These are phyloP conservation scores for Muscicapa adusta DNA, from an alignment of 2,113 vertebrate species.

Conservation along the genomic window DNA sequence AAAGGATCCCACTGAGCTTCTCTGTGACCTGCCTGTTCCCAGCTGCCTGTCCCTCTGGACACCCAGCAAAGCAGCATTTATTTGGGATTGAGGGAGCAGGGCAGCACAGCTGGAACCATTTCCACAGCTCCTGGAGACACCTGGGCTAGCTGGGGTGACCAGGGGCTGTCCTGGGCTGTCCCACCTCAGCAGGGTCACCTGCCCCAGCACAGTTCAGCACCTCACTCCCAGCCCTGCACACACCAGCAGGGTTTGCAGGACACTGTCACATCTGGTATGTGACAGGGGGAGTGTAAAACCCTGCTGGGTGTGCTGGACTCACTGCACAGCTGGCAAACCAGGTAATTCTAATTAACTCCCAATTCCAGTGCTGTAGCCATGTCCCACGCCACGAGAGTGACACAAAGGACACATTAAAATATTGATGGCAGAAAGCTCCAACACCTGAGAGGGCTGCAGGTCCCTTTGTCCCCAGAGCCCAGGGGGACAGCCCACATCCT, in stretches of 20 bases:
- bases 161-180: rapidly evolving
- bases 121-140: neutral
- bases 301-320: neutral
- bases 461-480: neutral
- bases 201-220: rapidly evolving
- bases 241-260: neutral
- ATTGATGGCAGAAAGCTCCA: neutral
- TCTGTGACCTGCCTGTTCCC: neutral
- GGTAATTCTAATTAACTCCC: too few relatives aligned
- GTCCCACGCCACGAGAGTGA: rapidly evolving
- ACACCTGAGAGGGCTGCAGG: neutral
- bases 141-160: neutral
- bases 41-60: neutral
- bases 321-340: neutral
- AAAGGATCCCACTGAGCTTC: neutral
- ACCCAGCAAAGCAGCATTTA: neutral
- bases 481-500: rapidly evolving
- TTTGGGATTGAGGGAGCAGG: neutral
- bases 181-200: neutral
- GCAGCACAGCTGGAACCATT: neutral
- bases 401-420: slow-evolving; percentile 7
- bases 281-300: too few relatives aligned
- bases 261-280: too few relatives aligned
- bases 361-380: neutral
- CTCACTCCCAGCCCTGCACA: neutral